Base-by-base conservation (phyloP, 30 jellyfish, hydroid and myxozoan genomes). In the Aurelia sp. region DNA sequence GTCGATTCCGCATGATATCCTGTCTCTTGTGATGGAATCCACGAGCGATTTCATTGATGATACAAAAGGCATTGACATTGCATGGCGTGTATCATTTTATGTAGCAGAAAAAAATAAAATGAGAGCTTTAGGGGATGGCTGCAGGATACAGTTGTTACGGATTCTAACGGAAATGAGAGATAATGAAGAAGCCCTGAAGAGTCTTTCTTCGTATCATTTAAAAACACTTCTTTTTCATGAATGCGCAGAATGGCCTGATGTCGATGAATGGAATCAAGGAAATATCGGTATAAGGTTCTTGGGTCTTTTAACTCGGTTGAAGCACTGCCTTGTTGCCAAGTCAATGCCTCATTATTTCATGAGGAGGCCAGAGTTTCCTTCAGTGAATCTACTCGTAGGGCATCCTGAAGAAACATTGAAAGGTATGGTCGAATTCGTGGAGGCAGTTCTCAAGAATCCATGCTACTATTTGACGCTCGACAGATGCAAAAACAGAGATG, bases 31-130 rank as follows among this genome's bases (percentile, higher is more conserved):
- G 50, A 58, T 81, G 41, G 60, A 71, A 50, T 27, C 76, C 35
- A 21, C 59, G 31, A 73, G 21, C 22, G 19, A 15, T 10, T 22
- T 16, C 57, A 69, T 58, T 53, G 69, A 72, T 16, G 77, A 21
- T 33, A 70, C 63, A 58, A 55, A 71, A 44, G 74, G 78, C 40
- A 80, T 16, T 51, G 72, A 50, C 27, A 52, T 62, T 30, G 91
- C 76, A 19, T 91, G 97, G 97, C 74, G 88, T 41, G 76, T 82
- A 11, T 91, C 97, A 8, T 91, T 91, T 51, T 91, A 59, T 60
- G 95, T 84, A 2, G 97, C 97, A 44, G 97, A 91, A 62, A 91
- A 91, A 67, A 91, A 84, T 74, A 91, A 91, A 77, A 75, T 91
- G 80, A 52, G 97, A 48, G 77, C 95, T 1, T 61, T 91, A 60